phyloP scores from a whole-genome alignment of 2,888 invertebrate genomes.

The Mesochorus sp. region DNA sequence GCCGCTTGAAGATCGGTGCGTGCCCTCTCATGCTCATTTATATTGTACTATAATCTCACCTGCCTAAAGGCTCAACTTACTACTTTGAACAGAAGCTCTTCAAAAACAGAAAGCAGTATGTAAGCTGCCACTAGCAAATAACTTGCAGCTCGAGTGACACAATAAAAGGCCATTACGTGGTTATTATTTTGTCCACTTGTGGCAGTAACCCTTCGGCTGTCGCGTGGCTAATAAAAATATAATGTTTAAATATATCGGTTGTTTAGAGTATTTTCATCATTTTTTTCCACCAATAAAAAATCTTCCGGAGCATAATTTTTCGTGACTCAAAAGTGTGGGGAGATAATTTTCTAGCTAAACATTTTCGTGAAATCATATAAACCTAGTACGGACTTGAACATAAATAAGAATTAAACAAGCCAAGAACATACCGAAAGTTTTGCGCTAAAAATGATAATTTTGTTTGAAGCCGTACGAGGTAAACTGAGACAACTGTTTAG shows the following conservation, averaged over 20 bases:
- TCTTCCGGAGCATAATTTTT: too few relatives aligned
- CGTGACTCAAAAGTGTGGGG: too few relatives aligned
- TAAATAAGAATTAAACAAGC: too few relatives aligned
- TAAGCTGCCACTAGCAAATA: conserved; percentile 73
- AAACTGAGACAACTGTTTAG: too few relatives aligned
- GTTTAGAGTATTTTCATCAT: too few relatives aligned
- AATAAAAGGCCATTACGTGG: conserved; percentile 75
- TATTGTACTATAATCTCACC: conserved; percentile 39
- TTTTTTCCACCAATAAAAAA: too few relatives aligned
- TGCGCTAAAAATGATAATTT: too few relatives aligned
- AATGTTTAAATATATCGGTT: neutral
- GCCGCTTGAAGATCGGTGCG: conserved; percentile 17
- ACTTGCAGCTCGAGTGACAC: conserved; percentile 74
- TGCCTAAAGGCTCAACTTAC: conserved; percentile 3
- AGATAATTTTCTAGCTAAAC: too few relatives aligned
- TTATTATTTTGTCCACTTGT: conserved; percentile 78
- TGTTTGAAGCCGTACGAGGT: too few relatives aligned
- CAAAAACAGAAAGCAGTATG: neutral
- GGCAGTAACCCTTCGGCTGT: conserved; percentile 57
- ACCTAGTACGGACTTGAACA: too few relatives aligned
- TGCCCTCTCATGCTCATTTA: neutral
- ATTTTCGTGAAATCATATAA: too few relatives aligned
- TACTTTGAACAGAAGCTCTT: neutral
- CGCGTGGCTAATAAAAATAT: neutral
- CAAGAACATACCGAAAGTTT: too few relatives aligned